Evolutionary conservation across 2,113 vertebrate genomes (phyloP).

Genomic region (Ictidomys tridecemlineatus): DNA sequence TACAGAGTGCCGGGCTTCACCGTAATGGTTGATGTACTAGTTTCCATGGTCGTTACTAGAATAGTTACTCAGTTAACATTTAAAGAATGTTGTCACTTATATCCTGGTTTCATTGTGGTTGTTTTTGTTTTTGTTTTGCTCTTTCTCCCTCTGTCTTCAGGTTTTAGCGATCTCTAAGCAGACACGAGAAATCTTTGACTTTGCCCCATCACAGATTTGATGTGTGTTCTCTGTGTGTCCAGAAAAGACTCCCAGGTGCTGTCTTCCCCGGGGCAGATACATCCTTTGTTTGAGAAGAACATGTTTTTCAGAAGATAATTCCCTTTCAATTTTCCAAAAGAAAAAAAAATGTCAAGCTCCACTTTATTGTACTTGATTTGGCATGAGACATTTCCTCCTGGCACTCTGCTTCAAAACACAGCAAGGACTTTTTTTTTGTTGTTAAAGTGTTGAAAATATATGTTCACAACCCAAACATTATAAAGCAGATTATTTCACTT

Average conservation of each 20-base stretch:
- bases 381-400: neutral
- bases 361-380: neutral
- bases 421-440: neutral
- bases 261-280: neutral
- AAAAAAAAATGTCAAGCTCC: neutral
- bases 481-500: constrained; percentile 54
- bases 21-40: neutral
- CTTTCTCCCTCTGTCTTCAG: neutral
- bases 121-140: neutral
- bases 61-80: neutral
- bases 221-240: neutral
- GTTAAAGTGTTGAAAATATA: constrained; percentile 26
- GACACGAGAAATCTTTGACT: neutral
- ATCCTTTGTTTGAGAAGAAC: constrained; percentile 34
- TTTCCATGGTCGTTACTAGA: neutral
- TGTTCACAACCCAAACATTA: constrained; percentile 14
- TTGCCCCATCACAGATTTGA: neutral
- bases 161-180: neutral
- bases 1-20: neutral
- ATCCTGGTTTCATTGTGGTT: neutral
- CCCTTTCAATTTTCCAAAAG: neutral
- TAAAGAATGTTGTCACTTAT: neutral
- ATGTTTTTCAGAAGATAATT: constrained; percentile 54
- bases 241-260: neutral
- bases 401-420: constrained; percentile 31